Percentiles rank a stretch among this genome's conserved stretches.
These are phyloP conservation scores for Papilio machaon DNA, from an alignment of 1,140 invertebrate species.

Conservation along the genomic window DNA sequence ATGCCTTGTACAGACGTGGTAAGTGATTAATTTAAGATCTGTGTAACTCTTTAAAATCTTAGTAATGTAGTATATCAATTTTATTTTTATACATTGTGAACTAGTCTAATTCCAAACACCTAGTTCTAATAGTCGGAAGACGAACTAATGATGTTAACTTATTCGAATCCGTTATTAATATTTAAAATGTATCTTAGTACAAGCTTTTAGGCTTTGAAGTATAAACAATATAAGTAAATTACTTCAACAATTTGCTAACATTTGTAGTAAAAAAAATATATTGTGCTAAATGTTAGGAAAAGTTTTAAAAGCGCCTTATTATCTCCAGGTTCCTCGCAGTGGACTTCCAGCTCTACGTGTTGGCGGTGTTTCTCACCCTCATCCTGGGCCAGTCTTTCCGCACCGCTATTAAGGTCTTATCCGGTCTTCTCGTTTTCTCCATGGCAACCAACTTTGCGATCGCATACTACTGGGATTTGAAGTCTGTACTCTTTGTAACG, in stretches of 20 bases:
- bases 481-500: constrained; percentile 52
- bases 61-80: too few relatives aligned
- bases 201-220: too few relatives aligned
- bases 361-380: constrained; percentile 44
- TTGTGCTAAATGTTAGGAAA: background rate
- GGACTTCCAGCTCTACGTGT: constrained; percentile 74
- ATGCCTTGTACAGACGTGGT: constrained; percentile 78
- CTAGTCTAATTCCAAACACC: too few relatives aligned
- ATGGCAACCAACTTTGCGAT: constrained; percentile 46
- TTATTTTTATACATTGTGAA: too few relatives aligned
- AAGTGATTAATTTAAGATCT: constrained; percentile 32
- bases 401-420: constrained; percentile 45
- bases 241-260: too few relatives aligned
- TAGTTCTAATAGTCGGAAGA: too few relatives aligned
- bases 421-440: constrained; percentile 40
- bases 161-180: too few relatives aligned
- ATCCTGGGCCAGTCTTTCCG: constrained; percentile 36
- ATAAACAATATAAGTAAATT: too few relatives aligned
- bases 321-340: constrained; percentile 73
- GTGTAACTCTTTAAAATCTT: too few relatives aligned
- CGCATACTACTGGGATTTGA: constrained; percentile 51
- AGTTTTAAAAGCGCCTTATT: background rate
- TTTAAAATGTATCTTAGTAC: too few relatives aligned
- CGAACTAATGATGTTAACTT: too few relatives aligned
- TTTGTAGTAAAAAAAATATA: too few relatives aligned